These are phyloP conservation scores for Lycia hirtaria DNA, from an alignment of 2,888 invertebrate species.

Conservation along the genomic window DNA sequence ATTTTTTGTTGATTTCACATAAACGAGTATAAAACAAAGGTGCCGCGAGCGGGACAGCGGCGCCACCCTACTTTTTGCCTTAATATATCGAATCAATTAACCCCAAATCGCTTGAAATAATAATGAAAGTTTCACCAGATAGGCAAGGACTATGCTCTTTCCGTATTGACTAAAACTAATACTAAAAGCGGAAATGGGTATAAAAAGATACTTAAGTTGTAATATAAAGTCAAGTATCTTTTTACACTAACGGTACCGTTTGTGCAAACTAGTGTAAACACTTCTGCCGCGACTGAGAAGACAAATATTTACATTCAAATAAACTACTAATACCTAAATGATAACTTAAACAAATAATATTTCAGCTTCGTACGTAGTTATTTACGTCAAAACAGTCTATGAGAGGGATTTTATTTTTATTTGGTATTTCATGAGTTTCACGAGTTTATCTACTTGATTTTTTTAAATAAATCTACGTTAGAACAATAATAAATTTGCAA, in stretches of 20 bases:
- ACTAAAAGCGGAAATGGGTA: slow-evolving; percentile 31
- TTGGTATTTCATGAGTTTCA: slow-evolving; percentile 19
- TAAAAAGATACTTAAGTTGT: slow-evolving; percentile 64
- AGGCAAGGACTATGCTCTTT: not conserved
- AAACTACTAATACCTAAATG: slow-evolving; percentile 37
- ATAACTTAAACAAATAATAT: slow-evolving; percentile 2
- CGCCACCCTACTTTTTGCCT: too few species aligned
- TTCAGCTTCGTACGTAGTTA: slow-evolving; percentile 3
- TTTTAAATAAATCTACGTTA: too few species aligned
- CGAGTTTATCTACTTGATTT: too few species aligned
- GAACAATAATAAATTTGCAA: too few species aligned
- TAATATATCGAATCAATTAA: too few species aligned
- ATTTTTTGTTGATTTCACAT: too few species aligned
- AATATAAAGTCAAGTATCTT: slow-evolving; percentile 61
- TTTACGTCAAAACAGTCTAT: slow-evolving; percentile 11
- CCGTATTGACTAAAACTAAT: not conserved
- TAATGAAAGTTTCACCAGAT: not conserved
- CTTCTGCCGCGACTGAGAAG: slow-evolving; percentile 26
- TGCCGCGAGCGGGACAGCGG: too few species aligned
- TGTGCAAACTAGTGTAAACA: slow-evolving; percentile 35
- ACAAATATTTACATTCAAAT: slow-evolving; percentile 48
- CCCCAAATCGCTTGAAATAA: too few species aligned
- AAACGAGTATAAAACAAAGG: too few species aligned
- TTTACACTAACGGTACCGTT: slow-evolving; percentile 48
- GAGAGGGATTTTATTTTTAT: slow-evolving; percentile 13